Evolutionary conservation across 2,797 vertebrate genomes (phyloP), one percentile per base, ranked within the genome.

Genomic region (Anabacerthia variegaticeps): DNA sequence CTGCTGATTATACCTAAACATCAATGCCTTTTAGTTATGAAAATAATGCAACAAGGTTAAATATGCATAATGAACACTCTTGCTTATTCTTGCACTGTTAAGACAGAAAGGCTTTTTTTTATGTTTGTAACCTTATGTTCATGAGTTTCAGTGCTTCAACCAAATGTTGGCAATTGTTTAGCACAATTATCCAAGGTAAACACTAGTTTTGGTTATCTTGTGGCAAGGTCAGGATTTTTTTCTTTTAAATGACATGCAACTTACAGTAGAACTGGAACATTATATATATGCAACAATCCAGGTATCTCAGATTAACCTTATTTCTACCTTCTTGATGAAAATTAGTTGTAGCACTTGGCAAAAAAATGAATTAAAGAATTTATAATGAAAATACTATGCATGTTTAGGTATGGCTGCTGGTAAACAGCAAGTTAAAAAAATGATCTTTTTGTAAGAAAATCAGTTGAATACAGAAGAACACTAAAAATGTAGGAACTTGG

Each of bases 241-340:
- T n/a, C 12, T 88, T 81, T 72, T 65, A 18, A 56, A 65, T 30
- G 49, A 83, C 34, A 34, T 24, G 17, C 85, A 88, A 69, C 21
- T 90, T 93, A 46, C 4, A 73, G 59, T 81, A 73, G 66, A 92
- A 96, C 91, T 93, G 92, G 92, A 96, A 91, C 14, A 28, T 69
- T n/a, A 76, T 55, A 79, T 88, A 93, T 86, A 94, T 90, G 88
- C 93, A 96, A 84, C 59, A 89, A 91, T 88, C n/a, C 61, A 68
- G 80, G 46, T 92, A 85, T 83, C 67, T 93, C 88, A 36, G 75
- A 88, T 61, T 71, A 86, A 77, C 68, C 27, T 89, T 67, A 51
- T 34, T 91, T 72, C 56, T 93, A 77, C 52, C 55, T 63, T 74
- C 43, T 62, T 67, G 65, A 58, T 87, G 11, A 81, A 92, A 55